phyloP scores from a whole-genome alignment of 2,797 vertebrate species.

The Astyanax mexicanus region DNA sequence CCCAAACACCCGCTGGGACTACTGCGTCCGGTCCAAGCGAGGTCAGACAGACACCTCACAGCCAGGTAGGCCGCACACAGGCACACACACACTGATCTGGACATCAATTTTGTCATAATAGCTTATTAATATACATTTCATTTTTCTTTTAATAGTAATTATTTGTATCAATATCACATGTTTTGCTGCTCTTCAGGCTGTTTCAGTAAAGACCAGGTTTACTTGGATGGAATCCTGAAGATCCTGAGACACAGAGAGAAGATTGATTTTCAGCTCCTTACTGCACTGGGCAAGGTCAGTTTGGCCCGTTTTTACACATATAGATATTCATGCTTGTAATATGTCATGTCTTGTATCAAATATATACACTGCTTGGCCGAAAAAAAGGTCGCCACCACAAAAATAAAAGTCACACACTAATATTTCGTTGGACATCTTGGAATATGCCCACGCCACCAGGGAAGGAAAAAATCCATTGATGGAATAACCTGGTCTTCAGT shows the following conservation, averaged over 20 bases:
- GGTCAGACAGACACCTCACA: constrained; percentile 89
- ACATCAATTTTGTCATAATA: too few relatives aligned
- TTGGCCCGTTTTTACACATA: background rate
- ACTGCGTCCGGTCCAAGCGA: constrained; percentile 93
- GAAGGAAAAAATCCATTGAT: too few relatives aligned
- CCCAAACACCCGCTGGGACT: constrained; percentile 93
- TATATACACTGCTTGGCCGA: too few relatives aligned
- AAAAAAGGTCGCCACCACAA: too few relatives aligned
- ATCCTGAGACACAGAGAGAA: constrained; percentile 89
- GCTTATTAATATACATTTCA: too few relatives aligned
- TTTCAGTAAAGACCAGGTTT: constrained; percentile 97
- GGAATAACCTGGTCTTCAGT: too few relatives aligned
- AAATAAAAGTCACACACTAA: too few relatives aligned
- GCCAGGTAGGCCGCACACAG: constrained; percentile 77
- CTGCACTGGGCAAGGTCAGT: constrained; percentile 91
- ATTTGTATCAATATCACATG: background rate
- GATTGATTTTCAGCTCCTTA: constrained; percentile 91
- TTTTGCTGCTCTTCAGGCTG: constrained; percentile 79
- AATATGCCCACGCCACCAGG: too few relatives aligned
- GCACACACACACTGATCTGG: background rate
- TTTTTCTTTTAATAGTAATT: too few relatives aligned
- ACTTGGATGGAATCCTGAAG: constrained; percentile 91
- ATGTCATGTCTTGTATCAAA: too few relatives aligned
- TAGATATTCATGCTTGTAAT: too few relatives aligned
- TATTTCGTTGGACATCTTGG: too few relatives aligned